A percentile compares a stretch with the other conserved stretches of the same genome.
Evolutionary conservation across 1,140 invertebrate genomes (phyloP).

Genomic region (Sitophilus oryzae): DNA sequence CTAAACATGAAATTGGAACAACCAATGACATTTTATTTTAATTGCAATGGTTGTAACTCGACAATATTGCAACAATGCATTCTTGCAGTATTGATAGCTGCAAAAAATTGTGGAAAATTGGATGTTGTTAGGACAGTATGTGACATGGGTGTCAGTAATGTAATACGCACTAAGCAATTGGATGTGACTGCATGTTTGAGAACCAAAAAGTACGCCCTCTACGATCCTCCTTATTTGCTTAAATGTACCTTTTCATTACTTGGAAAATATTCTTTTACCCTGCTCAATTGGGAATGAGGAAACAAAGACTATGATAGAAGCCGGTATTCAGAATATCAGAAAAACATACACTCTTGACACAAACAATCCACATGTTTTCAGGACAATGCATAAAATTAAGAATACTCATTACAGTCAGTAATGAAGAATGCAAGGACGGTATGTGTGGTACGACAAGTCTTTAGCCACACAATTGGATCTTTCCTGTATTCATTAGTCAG

Average conservation of each 20-base stretch:
- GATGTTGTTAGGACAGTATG: slow-evolving; percentile 20
- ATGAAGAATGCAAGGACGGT: slow-evolving; percentile 17
- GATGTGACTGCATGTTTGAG: slow-evolving; percentile 7
- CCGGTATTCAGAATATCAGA: too few species aligned
- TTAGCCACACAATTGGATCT: slow-evolving; percentile 16
- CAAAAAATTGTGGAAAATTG: too few species aligned
- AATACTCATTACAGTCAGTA: slow-evolving; percentile 6
- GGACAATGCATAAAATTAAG: slow-evolving; percentile 20
- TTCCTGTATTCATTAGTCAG: slow-evolving; percentile 16
- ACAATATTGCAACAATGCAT: too few species aligned
- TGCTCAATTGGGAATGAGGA: slow-evolving; percentile 3
- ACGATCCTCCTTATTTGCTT: too few species aligned
- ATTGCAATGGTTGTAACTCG: too few species aligned
- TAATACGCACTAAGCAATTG: slow-evolving; percentile 19
- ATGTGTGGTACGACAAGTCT: too few species aligned
- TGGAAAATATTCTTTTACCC: slow-evolving; percentile 10
- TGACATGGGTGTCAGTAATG: slow-evolving; percentile 22
- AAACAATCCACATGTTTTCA: slow-evolving; percentile 16
- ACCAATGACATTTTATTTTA: too few species aligned
- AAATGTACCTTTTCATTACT: slow-evolving; percentile 23
- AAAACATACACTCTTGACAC: slow-evolving; percentile 19
- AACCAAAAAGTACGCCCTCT: slow-evolving; percentile 17
- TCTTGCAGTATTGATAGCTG: too few species aligned
- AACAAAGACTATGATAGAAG: too few species aligned
- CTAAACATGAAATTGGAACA: too few species aligned